Evolutionary conservation across 2,113 vertebrate species (phyloP).

Genomic region (Setophaga kirtlandii): DNA sequence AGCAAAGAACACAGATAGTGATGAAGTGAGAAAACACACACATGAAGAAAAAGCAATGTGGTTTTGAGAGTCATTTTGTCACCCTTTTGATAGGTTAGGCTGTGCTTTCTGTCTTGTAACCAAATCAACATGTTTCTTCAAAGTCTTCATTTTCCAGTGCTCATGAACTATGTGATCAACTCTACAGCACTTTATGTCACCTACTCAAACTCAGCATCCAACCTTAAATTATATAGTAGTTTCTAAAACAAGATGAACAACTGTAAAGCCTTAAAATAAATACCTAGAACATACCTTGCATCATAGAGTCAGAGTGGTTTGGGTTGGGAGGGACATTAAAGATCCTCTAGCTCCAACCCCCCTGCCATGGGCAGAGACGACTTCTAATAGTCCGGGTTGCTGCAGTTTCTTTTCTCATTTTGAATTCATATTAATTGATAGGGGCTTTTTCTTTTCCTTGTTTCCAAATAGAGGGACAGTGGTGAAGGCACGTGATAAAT

Average conservation of each 20-base stretch:
- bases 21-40: not conserved
- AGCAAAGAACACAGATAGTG: not conserved
- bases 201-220: not conserved
- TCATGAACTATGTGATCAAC: not conserved
- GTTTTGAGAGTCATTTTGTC: not conserved
- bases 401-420: not conserved
- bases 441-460: not conserved
- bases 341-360: not conserved
- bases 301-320: not conserved
- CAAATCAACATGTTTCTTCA: not conserved
- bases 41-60: not conserved
- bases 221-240: not conserved
- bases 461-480: slow-evolving; percentile 84
- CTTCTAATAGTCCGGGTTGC: not conserved
- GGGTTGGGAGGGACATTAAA: not conserved
- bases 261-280: not conserved
- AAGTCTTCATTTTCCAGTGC: not conserved
- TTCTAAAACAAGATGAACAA: not conserved
- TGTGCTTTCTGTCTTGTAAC: not conserved
- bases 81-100: not conserved
- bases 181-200: not conserved
- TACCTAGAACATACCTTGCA: not conserved
- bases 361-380: not conserved
- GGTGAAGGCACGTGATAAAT: slow-evolving; percentile 94
- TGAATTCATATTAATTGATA: not conserved